These are phyloP conservation scores for Gobio occitaniae DNA, from an alignment of 2,797 vertebrate genomes.

Conservation along the genomic window DNA sequence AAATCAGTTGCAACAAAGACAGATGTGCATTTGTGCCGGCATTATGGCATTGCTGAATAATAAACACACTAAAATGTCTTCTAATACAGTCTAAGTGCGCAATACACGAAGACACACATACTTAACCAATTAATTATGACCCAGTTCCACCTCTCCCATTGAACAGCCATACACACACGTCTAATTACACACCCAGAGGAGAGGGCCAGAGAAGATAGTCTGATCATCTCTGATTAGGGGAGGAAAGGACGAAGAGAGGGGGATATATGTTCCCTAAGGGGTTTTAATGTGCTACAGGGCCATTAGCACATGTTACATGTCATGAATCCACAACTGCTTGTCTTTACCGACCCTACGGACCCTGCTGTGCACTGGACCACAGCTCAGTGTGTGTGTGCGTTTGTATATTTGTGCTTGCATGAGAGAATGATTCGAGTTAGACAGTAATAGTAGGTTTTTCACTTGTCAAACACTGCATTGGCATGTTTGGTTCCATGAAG, in stretches of 20 bases:
- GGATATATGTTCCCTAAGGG: slow-evolving; percentile 70
- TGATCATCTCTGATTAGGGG: slow-evolving; percentile 60
- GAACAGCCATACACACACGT: slow-evolving; percentile 56
- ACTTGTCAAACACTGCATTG: slow-evolving; percentile 2
- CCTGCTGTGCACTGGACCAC: slow-evolving; percentile 59
- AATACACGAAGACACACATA: slow-evolving; percentile 46
- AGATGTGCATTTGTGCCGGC: slow-evolving; percentile 5
- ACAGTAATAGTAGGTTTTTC: slow-evolving; percentile 47
- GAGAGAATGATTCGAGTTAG: slow-evolving; percentile 9
- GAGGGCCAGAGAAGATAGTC: slow-evolving; percentile 43
- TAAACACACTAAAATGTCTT: slow-evolving; percentile 17
- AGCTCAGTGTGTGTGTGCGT: slow-evolving; percentile 26
- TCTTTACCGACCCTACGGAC: slow-evolving; percentile 60
- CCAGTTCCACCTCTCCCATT: slow-evolving; percentile 64
- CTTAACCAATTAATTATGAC: slow-evolving; percentile 67
- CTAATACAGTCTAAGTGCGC: slow-evolving; percentile 1
- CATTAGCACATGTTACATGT: slow-evolving; percentile 82
- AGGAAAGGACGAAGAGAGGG: slow-evolving; percentile 51
- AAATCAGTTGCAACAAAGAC: slow-evolving; percentile 9
- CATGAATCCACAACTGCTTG: slow-evolving; percentile 75
- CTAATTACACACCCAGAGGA: slow-evolving; percentile 59
- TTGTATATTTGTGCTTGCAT: slow-evolving; percentile 36
- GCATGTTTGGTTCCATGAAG: neutral
- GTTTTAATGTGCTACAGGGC: slow-evolving; percentile 74
- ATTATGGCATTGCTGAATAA: slow-evolving; percentile 2